phyloP scores from a whole-genome alignment of 1,140 invertebrate genomes.

The Penaeus japonicus region DNA sequence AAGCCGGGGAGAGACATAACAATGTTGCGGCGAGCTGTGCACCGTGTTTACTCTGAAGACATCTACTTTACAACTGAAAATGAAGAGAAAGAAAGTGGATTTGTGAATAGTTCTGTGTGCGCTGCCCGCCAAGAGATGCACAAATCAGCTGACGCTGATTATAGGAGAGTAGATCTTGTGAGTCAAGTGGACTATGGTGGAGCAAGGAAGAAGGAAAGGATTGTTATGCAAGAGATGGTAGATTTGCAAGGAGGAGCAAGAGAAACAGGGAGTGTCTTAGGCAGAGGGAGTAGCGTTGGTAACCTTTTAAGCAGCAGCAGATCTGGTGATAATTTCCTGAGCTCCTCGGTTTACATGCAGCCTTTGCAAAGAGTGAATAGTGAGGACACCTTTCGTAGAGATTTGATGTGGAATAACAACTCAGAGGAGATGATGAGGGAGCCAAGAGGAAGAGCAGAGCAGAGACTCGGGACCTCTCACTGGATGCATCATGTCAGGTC shows the following conservation, averaged over 20 bases:
- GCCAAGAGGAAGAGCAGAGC: neutral
- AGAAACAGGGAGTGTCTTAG: neutral
- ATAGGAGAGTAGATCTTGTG: neutral
- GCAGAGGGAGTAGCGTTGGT: neutral
- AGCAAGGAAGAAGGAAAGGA: neutral
- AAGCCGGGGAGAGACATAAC: too few relatives aligned
- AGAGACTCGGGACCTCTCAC: too few relatives aligned
- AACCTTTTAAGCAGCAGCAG: neutral
- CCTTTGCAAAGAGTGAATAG: neutral
- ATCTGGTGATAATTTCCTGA: neutral
- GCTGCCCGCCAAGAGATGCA: too few relatives aligned
- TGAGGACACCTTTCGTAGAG: slow-evolving; percentile 13
- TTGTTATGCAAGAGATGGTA: neutral
- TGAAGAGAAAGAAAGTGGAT: neutral
- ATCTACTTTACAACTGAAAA: too few relatives aligned
- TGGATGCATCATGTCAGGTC: too few relatives aligned
- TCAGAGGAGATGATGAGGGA: neutral
- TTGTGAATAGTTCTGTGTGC: too few relatives aligned
- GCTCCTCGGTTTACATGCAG: neutral
- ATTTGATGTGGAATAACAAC: neutral
- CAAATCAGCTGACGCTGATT: too few relatives aligned
- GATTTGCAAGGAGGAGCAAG: neutral
- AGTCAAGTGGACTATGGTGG: too few relatives aligned
- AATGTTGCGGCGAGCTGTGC: too few relatives aligned
- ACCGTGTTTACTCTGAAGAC: too few relatives aligned